These are phyloP conservation scores for Drosophila truncata DNA, from an alignment of 1,140 invertebrate genomes.

Conservation along the genomic window DNA sequence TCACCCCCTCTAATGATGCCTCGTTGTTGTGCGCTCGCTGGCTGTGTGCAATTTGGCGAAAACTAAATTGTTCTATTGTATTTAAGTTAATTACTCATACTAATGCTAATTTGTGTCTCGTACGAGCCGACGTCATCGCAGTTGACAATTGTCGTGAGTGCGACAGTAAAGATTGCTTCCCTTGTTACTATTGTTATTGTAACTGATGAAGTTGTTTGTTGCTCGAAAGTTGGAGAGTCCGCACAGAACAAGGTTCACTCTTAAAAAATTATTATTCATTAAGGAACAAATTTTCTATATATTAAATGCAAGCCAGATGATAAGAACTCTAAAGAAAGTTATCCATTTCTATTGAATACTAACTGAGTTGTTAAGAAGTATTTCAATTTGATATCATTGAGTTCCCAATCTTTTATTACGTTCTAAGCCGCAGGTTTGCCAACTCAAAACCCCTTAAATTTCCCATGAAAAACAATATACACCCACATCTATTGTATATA, in stretches of 20 bases:
- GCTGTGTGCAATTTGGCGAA: slow-evolving; percentile 71
- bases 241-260: not conserved
- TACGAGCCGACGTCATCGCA: slow-evolving; percentile 30
- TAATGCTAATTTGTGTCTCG: slow-evolving; percentile 79
- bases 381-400: not conserved
- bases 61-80: slow-evolving; percentile 84
- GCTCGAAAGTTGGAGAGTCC: not conserved
- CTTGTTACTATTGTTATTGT: slow-evolving; percentile 2
- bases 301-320: not conserved
- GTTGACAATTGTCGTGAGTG: slow-evolving; percentile 67
- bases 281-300: not conserved
- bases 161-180: slow-evolving; percentile 23
- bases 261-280: not conserved
- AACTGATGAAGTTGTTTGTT: slow-evolving; percentile 19
- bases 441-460: not conserved
- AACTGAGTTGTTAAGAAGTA: not conserved
- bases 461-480: slow-evolving; percentile 27
- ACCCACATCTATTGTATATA: slow-evolving; percentile 5
- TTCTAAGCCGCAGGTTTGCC: not conserved
- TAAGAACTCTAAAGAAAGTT: not conserved
- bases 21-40: slow-evolving; percentile 39
- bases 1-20: slow-evolving; percentile 45
- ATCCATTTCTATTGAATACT: not conserved
- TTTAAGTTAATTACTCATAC: slow-evolving; percentile 84
- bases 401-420: not conserved